Evolutionary conservation across 2,113 vertebrate species (phyloP), one percentile per base, ranked within the genome.

Genomic region (Varanus komodoensis): DNA sequence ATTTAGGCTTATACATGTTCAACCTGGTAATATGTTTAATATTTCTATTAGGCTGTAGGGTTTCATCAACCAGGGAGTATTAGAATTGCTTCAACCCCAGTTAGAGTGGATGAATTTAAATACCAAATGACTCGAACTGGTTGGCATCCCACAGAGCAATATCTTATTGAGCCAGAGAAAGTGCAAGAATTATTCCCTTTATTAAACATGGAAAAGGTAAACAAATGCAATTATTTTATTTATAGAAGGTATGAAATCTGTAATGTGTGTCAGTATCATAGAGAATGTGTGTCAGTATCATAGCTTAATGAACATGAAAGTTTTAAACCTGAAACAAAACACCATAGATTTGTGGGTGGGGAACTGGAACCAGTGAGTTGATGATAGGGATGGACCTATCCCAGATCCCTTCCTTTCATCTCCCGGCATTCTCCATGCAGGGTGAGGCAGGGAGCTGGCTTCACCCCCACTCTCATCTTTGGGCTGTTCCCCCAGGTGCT

Each of bases 11-110:
- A 64, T 64, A 3, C 68, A 29, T 78, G 6, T 79, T 67, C 54
- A 34, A 54, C 1, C 21, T 90, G 1, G 85, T 87, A 21, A 3
- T 90, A 8, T 67, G 91, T 88, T 86, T 87, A 80, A 94, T 80
- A 15, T 89, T 90, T 32, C 87, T 94, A 3, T 87, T 93, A 99
- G 99, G 97, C 97, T 0, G 98, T 99, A 87, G 98, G 99, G 14
- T 98, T 99, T 89, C 99, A 99, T 96, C 98, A 98, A 84, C 99
- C 99, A 8, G 99, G 99, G 87, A 99, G 99, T 94, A 97, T 99
- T 93, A 98, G 99, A 74, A 98, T 99, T 81, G 99, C 99, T 7
- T 98, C 98, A 3, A 99, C 98, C 0, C 89, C 98, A 0, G 96
- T 97, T 48, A 98, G 99, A 21, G 98, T 99, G 81, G 99, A 99